These are phyloP conservation scores for Melangyna quadrimaculata DNA, from an alignment of 2,888 invertebrate species.

Conservation along the genomic window DNA sequence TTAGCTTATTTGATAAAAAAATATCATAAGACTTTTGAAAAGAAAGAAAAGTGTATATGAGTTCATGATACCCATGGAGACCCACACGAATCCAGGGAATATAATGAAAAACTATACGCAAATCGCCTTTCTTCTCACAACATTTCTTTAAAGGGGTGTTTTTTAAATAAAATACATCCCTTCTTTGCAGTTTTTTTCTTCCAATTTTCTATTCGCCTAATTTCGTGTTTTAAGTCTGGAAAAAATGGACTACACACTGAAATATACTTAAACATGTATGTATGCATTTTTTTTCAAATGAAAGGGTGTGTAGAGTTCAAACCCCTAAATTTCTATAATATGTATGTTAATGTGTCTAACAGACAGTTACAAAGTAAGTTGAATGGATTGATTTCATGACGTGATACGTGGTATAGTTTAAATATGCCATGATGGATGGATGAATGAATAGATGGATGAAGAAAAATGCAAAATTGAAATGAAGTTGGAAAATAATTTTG, in stretches of 20 bases:
- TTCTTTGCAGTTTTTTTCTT: background rate
- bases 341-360: constrained; percentile 62
- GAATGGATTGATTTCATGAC: constrained; percentile 61
- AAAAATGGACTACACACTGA: constrained; percentile 8
- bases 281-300: background rate
- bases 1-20: too few species aligned
- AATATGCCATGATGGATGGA: constrained; percentile 42
- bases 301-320: constrained; percentile 53
- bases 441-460: background rate
- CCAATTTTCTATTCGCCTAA: constrained; percentile 39
- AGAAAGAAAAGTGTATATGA: background rate
- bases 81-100: background rate
- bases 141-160: constrained; percentile 11
- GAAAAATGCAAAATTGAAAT: constrained; percentile 17
- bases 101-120: background rate
- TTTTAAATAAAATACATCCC: constrained; percentile 22
- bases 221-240: constrained; percentile 31
- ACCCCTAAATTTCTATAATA: constrained; percentile 37
- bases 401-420: constrained; percentile 20
- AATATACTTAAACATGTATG: constrained; percentile 2
- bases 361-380: constrained; percentile 55
- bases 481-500: constrained; percentile 34
- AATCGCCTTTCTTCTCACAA: background rate
- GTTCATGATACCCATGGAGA: background rate
- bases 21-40: too few species aligned